Evolutionary conservation across 2,888 invertebrate genomes (phyloP).

Genomic region (Lepidocyrtinus sp.): DNA sequence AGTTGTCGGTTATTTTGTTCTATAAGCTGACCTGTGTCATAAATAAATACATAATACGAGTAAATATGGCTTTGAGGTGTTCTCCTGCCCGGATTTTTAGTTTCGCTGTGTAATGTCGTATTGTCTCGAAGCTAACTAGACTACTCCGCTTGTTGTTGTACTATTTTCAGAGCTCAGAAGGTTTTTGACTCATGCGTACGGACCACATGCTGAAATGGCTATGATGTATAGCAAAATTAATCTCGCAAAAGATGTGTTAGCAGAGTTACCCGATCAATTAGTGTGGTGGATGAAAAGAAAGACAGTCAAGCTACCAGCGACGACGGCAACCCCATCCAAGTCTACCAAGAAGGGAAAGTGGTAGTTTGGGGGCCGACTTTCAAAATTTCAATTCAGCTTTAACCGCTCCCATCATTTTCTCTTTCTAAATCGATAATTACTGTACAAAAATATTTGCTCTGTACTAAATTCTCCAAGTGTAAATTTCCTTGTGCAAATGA

Average conservation of each 20-base stretch:
- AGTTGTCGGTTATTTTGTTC: no score
- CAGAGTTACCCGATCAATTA: conserved; percentile 75
- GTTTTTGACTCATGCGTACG: conserved; percentile 67
- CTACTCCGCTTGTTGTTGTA: conserved; percentile 34
- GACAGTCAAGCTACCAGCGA: conserved; percentile 64
- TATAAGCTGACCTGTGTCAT: no score
- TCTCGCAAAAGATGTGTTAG: conserved; percentile 75
- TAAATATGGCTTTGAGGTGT: not conserved
- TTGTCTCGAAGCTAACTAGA: not conserved
- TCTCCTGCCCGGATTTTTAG: not conserved
- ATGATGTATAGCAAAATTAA: conserved; percentile 64
- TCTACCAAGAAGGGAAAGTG: not conserved
- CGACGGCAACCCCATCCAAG: not conserved
- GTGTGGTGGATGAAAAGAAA: conserved; percentile 72
- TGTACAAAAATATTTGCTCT: no score
- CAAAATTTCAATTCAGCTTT: no score
- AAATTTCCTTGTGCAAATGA: no score
- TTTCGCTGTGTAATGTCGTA: no score
- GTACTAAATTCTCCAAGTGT: no score
- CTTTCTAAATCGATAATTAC: no score
- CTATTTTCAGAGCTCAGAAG: conserved; percentile 70
- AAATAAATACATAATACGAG: no score
- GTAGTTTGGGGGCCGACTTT: no score
- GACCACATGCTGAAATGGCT: conserved; percentile 46
- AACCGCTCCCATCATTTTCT: no score